Base-by-base conservation (phyloP, 2,888 invertebrate genomes). In the Lucinisca nassula region DNA sequence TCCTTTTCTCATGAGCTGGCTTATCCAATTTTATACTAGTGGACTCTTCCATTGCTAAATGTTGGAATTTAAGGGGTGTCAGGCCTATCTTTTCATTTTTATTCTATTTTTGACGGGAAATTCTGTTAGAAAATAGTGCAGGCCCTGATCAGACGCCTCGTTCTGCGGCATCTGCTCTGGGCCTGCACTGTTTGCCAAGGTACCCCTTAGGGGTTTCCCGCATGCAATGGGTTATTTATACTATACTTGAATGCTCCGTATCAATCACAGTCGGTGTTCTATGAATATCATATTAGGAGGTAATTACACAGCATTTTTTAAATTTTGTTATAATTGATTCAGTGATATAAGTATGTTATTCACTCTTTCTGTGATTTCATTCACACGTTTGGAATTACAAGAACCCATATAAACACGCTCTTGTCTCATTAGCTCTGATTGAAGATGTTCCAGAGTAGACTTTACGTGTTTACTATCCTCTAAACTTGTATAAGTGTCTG, bases 371-470 rank as follows among this genome's bases (percentile, higher is more conserved):
- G 45, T 49, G 2, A 82, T 85, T 58, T 74, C 79, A 4, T 80
- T 55, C 12, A 85, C 49, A 27, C 77, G 75, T 24, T 24, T 67
- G 17, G 74, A 79, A 55, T 88, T 88, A 21, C 61, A 51, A 30
- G 76, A 67, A 38, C 83, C 70, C 24, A 80, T 24, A 51, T 74
- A 76, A 0, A 85, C 73, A 17, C 72, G 21, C 40, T 85, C 85
- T 4, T 85, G 75, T 24, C 88, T 77, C 12, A 85, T 38, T 17
- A 88, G 72, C 58, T 88, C 88, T 32, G 81, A 78, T 38, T 88
- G 80, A 30, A 88, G 78, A 40, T 81, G 51, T 8, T 84, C 79
- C 24, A 85, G 75, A 6, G 84, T 85, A 10, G 45, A 55, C 32
- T 45, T 78, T 35, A 83, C 78, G 38, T 82, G 73, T 17, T 79